Evolutionary conservation across 2,797 vertebrate genomes (phyloP).

Genomic region (Rhinoraja longicauda): DNA sequence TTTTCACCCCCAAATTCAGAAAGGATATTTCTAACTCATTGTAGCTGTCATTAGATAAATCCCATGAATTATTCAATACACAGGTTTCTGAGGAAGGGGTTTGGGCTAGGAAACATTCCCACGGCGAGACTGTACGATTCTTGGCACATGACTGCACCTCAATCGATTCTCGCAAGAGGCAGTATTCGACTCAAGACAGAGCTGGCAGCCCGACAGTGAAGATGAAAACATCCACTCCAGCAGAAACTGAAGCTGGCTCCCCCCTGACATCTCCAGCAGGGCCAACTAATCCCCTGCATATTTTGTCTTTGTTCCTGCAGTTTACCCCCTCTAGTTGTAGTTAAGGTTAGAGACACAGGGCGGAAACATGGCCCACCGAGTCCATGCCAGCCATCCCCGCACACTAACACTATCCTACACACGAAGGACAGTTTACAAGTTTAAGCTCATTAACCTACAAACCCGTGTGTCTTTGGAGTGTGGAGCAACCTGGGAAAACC

Average conservation of each 20-base stretch:
- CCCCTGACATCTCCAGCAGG: background rate
- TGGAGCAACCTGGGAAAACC: too few relatives aligned
- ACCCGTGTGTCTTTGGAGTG: too few relatives aligned
- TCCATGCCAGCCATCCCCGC: too few relatives aligned
- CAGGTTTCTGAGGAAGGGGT: background rate
- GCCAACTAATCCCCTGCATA: background rate
- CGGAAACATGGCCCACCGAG: too few relatives aligned
- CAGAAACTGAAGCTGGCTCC: background rate
- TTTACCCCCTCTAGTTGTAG: background rate
- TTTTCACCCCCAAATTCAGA: too few relatives aligned
- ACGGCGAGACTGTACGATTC: slow-evolving; percentile 39
- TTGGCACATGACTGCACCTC: slow-evolving; percentile 40
- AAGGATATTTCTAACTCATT: background rate
- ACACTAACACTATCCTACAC: too few relatives aligned
- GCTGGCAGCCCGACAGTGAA: slow-evolving; percentile 29
- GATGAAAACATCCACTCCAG: background rate
- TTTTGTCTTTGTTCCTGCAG: background rate
- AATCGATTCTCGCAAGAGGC: slow-evolving; percentile 35
- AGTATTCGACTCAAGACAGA: slow-evolving; percentile 38
- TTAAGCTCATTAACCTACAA: too few relatives aligned
- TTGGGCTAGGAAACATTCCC: slow-evolving; percentile 28
- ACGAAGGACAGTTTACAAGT: too few relatives aligned
- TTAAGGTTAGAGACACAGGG: too few relatives aligned
- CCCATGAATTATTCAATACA: background rate
- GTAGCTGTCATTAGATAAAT: too few relatives aligned